These are phyloP conservation scores for Stichodactyla mertensii DNA, from an alignment of 64 coral and sea anemone species.

Conservation along the genomic window DNA sequence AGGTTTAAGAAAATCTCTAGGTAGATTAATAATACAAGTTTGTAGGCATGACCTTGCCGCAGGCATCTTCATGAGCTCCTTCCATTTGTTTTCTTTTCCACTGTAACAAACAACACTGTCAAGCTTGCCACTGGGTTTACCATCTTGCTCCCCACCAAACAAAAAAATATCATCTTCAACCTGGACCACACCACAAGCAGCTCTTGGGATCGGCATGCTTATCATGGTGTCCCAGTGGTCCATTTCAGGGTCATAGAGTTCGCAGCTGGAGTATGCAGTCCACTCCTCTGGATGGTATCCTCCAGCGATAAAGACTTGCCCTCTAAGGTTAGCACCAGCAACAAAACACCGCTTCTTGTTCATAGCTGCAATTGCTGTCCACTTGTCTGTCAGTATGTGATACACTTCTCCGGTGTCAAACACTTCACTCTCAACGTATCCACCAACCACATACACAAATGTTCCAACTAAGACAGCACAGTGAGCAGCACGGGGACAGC, in stretches of 20 bases:
- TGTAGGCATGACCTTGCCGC: neutral
- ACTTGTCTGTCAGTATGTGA: neutral
- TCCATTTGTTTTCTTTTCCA: conserved; percentile 2
- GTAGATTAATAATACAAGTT: neutral
- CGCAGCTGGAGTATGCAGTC: conserved; percentile 11
- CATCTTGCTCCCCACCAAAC: conserved; percentile 24
- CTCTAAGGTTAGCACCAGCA: neutral
- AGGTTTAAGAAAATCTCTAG: neutral
- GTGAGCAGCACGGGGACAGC: conserved; percentile 16
- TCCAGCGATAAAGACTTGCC: conserved; percentile 20
- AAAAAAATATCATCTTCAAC: conserved; percentile 11
- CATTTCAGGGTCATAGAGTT: conserved; percentile 23
- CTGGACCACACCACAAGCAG: conserved; percentile 11
- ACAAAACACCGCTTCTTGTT: neutral
- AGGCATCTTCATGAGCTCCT: conserved; percentile 1
- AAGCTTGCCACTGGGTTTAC: neutral
- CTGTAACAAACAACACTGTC: conserved; percentile 29
- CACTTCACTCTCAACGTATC: neutral
- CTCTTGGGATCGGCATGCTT: conserved; percentile 23
- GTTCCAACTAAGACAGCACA: conserved; percentile 16
- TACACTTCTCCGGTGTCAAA: conserved; percentile 16
- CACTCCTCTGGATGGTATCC: neutral
- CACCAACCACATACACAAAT: conserved; percentile 27
- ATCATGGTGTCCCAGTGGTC: conserved; percentile 11
- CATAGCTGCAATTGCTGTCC: conserved; percentile 2